These are phyloP conservation scores for Aproaerema taeniolella DNA, from an alignment of 2,888 invertebrate genomes.

Conservation along the genomic window DNA sequence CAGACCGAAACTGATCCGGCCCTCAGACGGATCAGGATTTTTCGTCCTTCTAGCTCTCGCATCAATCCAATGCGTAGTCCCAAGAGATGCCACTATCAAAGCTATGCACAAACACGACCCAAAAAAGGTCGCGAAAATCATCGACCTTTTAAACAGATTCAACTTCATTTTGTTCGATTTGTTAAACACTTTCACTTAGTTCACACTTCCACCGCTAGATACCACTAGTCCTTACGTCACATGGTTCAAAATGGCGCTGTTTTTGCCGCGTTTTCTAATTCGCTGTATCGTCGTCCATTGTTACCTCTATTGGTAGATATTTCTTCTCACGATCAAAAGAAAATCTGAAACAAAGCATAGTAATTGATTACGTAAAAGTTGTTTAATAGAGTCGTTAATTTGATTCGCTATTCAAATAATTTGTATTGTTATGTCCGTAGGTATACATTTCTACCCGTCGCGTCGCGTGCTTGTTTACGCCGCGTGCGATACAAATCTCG, in stretches of 20 bases:
- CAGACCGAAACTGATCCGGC: conserved; percentile 89
- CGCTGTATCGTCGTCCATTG: conserved; percentile 41
- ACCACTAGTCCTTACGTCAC: conserved; percentile 64
- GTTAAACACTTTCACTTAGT: conserved; percentile 50
- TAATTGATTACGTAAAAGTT: conserved; percentile 7
- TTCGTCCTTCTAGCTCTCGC: conserved; percentile 83
- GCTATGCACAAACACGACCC: conserved; percentile 87
- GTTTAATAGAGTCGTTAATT: too few relatives aligned
- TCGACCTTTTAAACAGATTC: conserved; percentile 84
- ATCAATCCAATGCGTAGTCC: conserved; percentile 90
- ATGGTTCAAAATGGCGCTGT: conserved; percentile 33
- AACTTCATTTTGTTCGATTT: conserved; percentile 71
- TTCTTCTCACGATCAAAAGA: conserved; percentile 42
- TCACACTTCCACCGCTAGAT: conserved; percentile 44
- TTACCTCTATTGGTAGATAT: conserved; percentile 21
- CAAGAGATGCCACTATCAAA: conserved; percentile 87
- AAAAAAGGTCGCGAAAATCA: conserved; percentile 90
- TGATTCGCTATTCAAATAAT: too few relatives aligned
- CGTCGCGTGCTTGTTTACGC: too few relatives aligned
- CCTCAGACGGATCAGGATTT: conserved; percentile 82
- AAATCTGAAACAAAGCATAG: conserved; percentile 54
- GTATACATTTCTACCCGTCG: too few relatives aligned
- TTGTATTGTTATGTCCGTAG: too few relatives aligned
- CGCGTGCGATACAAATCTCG: too few relatives aligned
- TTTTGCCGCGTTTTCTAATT: conserved; percentile 49